A percentile compares a stretch with the other conserved stretches of the same genome.
Conservation (phyloP, 2,113 vertebrate species). For the Stegastes partitus region DNA sequence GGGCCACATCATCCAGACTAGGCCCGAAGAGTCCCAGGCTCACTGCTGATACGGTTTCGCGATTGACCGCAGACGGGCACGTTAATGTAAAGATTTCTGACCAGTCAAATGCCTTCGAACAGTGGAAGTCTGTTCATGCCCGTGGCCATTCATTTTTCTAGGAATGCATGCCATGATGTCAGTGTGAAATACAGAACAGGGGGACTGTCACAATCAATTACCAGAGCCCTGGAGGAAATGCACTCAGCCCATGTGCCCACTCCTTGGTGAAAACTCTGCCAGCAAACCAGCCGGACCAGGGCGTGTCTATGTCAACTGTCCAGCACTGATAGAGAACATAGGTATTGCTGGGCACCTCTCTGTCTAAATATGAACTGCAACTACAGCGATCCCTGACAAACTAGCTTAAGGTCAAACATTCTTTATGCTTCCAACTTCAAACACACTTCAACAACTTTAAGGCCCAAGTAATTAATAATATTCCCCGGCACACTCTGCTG, state of each 20-base stretch:
- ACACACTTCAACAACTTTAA: conserved; percentile 9
- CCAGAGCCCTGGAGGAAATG: conserved; percentile 56
- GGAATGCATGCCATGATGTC: conserved; percentile 70
- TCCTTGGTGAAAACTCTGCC: conserved; percentile 51
- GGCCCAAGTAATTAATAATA: neutral
- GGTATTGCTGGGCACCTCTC: neutral
- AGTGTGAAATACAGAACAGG: conserved; percentile 73
- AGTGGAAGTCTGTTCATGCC: conserved; percentile 61
- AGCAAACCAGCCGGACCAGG: conserved; percentile 9
- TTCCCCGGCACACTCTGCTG: neutral
- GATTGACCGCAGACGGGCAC: neutral
- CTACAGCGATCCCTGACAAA: conserved; percentile 2
- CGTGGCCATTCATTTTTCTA: conserved; percentile 56
- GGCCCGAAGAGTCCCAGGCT: conserved; percentile 2
- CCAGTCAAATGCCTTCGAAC: conserved; percentile 59
- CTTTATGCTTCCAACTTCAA: neutral
- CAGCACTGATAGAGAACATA: conserved; percentile 2
- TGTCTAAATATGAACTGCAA: conserved; percentile 9
- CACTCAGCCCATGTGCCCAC: conserved; percentile 48
- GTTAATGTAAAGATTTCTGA: conserved; percentile 49
- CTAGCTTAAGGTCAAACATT: conserved; percentile 14
- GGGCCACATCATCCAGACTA: neutral
- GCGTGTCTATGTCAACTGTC: conserved; percentile 20
- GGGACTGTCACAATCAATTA: conserved; percentile 75
- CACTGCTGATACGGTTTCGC: conserved; percentile 5